Evolutionary conservation across 2,888 invertebrate species (phyloP).

Genomic region (Nineta flava): DNA sequence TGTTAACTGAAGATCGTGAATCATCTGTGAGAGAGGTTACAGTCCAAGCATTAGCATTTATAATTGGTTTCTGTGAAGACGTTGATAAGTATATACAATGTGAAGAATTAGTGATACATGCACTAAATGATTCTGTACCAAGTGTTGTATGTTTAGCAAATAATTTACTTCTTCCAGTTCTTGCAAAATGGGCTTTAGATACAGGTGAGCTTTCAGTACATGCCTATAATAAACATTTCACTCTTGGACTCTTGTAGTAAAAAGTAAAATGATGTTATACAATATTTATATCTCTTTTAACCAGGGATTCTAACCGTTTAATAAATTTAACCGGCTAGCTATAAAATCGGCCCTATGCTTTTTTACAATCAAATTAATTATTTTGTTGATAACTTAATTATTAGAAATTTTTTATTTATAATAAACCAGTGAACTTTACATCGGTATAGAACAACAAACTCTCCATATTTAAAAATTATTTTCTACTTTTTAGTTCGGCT

Average conservation of each 20-base stretch:
- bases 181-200: slow-evolving; percentile 43
- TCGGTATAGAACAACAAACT: too few relatives aligned
- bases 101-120: slow-evolving; percentile 38
- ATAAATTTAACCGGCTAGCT: not conserved
- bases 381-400: too few relatives aligned
- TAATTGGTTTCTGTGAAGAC: slow-evolving; percentile 46
- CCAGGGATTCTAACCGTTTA: too few relatives aligned
- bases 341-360: too few relatives aligned
- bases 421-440: too few relatives aligned
- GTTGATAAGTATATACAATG: slow-evolving; percentile 44
- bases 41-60: slow-evolving; percentile 40
- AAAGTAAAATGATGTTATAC: not conserved
- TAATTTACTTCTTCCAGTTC: slow-evolving; percentile 39
- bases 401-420: too few relatives aligned
- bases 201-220: slow-evolving; percentile 21
- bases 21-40: slow-evolving; percentile 42
- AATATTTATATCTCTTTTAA: not conserved
- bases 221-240: not conserved
- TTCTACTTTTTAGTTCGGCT: too few relatives aligned
- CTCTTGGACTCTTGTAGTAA: not conserved
- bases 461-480: too few relatives aligned
- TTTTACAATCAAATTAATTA: too few relatives aligned
- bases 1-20: slow-evolving; percentile 48
- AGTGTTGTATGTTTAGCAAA: slow-evolving; percentile 35
- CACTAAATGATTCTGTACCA: slow-evolving; percentile 38